Evolutionary conservation across 2,797 vertebrate genomes (phyloP).

Genomic region (Malacoraja senta): DNA sequence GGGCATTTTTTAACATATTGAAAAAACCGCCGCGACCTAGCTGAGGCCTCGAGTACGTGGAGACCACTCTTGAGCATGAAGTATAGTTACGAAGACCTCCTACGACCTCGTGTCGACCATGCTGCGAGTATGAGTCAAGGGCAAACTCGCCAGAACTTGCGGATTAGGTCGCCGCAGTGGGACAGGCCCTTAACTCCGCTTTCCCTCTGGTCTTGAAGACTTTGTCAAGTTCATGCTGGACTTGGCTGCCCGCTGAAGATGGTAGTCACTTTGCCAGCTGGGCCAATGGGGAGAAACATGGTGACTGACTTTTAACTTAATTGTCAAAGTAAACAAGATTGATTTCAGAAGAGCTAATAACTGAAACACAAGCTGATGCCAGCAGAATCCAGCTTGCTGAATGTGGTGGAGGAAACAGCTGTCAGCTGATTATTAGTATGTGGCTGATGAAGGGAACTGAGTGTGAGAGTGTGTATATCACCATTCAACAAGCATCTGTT

Average conservation of each 20-base stretch:
- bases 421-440: not conserved
- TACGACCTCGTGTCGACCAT: too few relatives aligned
- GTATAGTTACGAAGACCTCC: too few relatives aligned
- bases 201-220: not conserved
- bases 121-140: too few relatives aligned
- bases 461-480: not conserved
- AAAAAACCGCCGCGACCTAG: too few relatives aligned
- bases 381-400: slow-evolving; percentile 20
- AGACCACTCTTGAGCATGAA: too few relatives aligned
- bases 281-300: not conserved
- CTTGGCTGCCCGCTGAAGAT: not conserved
- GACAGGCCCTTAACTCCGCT: not conserved
- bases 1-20: too few relatives aligned
- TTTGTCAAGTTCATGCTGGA: not conserved
- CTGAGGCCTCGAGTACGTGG: too few relatives aligned
- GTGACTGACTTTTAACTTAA: not conserved
- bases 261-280: not conserved
- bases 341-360: not conserved
- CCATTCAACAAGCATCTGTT: slow-evolving; percentile 35
- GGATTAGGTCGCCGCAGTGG: too few relatives aligned
- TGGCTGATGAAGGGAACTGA: slow-evolving; percentile 35
- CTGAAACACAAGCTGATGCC: not conserved
- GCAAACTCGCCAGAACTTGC: too few relatives aligned
- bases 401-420: slow-evolving; percentile 32
- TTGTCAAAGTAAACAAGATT: not conserved